Evolutionary conservation across 2,888 invertebrate species (phyloP).

Genomic region (Amblyteles armatorius): DNA sequence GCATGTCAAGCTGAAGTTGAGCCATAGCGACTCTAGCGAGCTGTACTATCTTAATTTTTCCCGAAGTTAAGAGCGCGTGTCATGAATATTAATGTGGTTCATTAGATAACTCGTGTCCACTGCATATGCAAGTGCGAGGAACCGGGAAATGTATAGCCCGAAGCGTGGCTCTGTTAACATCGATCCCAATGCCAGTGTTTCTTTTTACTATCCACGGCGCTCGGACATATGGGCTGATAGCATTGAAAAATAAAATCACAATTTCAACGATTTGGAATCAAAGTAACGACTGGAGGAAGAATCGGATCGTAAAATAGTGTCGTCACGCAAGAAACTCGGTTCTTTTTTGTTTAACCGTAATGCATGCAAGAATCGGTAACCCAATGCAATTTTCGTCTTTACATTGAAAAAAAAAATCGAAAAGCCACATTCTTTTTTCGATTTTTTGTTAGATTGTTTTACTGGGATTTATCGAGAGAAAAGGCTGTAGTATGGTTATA

Average conservation of each 20-base stretch:
- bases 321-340: conserved; percentile 47
- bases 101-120: background rate
- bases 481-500: background rate
- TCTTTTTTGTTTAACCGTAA: conserved; percentile 62
- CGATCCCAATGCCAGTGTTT: background rate
- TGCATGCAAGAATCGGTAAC: conserved; percentile 68
- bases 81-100: conserved; percentile 30
- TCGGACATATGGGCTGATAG: background rate
- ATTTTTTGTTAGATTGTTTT: background rate
- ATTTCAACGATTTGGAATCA: background rate
- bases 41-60: background rate
- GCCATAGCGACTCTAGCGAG: background rate
- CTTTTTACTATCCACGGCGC: background rate
- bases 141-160: background rate
- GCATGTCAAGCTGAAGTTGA: background rate
- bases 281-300: conserved; percentile 61
- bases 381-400: background rate
- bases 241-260: background rate
- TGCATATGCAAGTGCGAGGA: background rate
- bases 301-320: conserved; percentile 76
- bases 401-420: background rate
- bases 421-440: background rate
- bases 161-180: background rate
- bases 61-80: background rate
- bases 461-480: background rate